Conservation (phyloP, 2,113 vertebrate species). For the Nycticorax nycticorax region DNA sequence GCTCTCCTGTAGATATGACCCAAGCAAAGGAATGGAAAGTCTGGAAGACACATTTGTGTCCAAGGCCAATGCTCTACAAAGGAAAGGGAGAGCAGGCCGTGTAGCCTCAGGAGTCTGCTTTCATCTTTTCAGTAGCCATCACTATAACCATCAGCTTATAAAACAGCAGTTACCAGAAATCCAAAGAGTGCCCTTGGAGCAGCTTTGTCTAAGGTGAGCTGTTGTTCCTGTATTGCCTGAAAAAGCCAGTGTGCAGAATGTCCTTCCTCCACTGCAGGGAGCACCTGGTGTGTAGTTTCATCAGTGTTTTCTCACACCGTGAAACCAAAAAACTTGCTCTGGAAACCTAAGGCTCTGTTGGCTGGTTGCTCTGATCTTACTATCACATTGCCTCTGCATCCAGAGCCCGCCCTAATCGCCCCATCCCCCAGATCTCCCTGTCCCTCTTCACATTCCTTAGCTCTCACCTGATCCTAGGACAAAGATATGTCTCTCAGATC, state of each 20-base stretch:
- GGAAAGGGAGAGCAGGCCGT: slow-evolving; percentile 91
- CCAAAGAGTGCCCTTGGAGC: slow-evolving; percentile 92
- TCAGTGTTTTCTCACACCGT: background rate
- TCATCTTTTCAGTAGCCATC: slow-evolving; percentile 95
- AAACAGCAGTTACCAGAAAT: slow-evolving; percentile 96
- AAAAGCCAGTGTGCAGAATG: background rate
- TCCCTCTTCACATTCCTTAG: background rate
- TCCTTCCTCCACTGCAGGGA: background rate
- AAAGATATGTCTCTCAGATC: background rate
- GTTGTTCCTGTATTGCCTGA: background rate
- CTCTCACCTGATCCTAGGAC: background rate
- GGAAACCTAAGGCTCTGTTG: background rate
- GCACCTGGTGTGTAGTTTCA: background rate
- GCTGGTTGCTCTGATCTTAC: background rate
- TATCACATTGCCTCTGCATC: background rate
- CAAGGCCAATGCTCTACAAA: slow-evolving; percentile 91
- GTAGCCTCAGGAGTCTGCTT: slow-evolving; percentile 95
- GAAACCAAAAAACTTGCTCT: background rate
- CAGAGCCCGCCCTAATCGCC: background rate
- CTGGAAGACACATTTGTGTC: slow-evolving; percentile 94
- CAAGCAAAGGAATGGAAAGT: slow-evolving; percentile 96
- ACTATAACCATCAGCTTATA: slow-evolving; percentile 86
- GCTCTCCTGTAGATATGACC: slow-evolving; percentile 83
- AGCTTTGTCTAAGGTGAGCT: slow-evolving; percentile 91
- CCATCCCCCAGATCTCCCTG: background rate